Percentiles rank a stretch among this genome's conserved stretches.
Conservation (phyloP, 2,888 invertebrate species). For the Hoplodrina blanda region DNA sequence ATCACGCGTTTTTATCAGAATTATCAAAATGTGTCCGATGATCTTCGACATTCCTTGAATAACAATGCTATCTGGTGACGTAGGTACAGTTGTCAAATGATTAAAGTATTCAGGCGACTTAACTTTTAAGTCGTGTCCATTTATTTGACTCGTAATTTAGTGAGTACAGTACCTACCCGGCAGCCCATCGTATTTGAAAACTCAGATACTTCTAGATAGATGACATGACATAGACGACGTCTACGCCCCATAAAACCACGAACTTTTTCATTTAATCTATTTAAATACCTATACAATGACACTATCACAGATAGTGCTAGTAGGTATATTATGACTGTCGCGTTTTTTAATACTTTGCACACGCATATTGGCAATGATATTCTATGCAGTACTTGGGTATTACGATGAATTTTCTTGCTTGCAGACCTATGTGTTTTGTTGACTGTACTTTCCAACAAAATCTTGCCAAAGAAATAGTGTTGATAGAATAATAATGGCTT, state of each 20-base stretch:
- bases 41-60: conserved; percentile 49
- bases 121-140: not conserved
- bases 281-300: no score
- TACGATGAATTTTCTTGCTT: not conserved
- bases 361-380: no score
- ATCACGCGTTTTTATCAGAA: conserved; percentile 26
- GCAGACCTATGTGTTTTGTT: not conserved
- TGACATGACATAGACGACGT: no score
- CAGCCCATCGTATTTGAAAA: no score
- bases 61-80: conserved; percentile 36
- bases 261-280: no score
- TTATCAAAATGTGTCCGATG: conserved; percentile 28
- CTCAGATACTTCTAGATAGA: no score
- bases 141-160: not conserved
- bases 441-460: conserved; percentile 8
- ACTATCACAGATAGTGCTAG: not conserved
- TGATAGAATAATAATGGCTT: conserved; percentile 13
- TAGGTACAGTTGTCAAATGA: conserved; percentile 25
- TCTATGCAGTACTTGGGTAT: not conserved
- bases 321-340: no score
- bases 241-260: no score
- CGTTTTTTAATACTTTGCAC: not conserved
- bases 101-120: no score
- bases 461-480: conserved; percentile 2
- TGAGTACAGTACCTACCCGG: not conserved